Evolutionary conservation across 30 jellyfish, hydroid and myxozoan species (phyloP), one percentile per base, ranked within the genome.

Genomic region (Nemopilema nomurai): DNA sequence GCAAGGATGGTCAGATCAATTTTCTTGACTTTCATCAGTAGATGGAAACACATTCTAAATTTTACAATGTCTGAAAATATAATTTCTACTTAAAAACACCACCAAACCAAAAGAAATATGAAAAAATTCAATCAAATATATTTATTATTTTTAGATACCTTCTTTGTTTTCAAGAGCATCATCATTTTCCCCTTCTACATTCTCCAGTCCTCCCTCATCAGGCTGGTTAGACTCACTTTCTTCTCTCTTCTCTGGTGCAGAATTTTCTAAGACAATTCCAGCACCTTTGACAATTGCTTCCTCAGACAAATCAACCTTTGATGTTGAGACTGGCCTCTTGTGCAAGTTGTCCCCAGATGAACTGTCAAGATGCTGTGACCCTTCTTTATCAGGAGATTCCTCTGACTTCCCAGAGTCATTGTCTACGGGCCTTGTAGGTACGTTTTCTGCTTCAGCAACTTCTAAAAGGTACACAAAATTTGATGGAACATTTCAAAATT

Each of bases 251-350:
- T 71, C 17, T 71, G 69, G 6, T 41, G 68, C 19, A 1, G 26
- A 19, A 71, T 19, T 71, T 18, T 25, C 28, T 1, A 49, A n/a
- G 0, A n/a, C 74, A 24, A 49, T 74, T 7, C 20, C 85, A 13
- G 49, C 49, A 16, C 27, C 69, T 74, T 74, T 51, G 72, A 26
- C 66, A 8, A 33, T 8, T 17, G 26, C 28, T 19, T 32, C 72
- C 21, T 22, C 74, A 74, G 72, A 19, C 49, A 23, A n/a, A 16
- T 74, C 85, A 30, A 19, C 51, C 22, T 22, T 18, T 32, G 85
- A 16, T 8, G 30, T 20, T 16, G 28, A 13, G 4, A 24, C 26
- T 19, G 72, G 72, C 18, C 29, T 63, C 6, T 8, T 6, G 72
- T 41, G 57, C 57, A 41, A 41, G 57, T 41, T 41, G 6, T 13